A percentile compares a stretch with the other conserved stretches of the same genome.
These are phyloP conservation scores for Trichechus manatus DNA, from an alignment of 2,113 vertebrate species.

Conservation along the genomic window DNA sequence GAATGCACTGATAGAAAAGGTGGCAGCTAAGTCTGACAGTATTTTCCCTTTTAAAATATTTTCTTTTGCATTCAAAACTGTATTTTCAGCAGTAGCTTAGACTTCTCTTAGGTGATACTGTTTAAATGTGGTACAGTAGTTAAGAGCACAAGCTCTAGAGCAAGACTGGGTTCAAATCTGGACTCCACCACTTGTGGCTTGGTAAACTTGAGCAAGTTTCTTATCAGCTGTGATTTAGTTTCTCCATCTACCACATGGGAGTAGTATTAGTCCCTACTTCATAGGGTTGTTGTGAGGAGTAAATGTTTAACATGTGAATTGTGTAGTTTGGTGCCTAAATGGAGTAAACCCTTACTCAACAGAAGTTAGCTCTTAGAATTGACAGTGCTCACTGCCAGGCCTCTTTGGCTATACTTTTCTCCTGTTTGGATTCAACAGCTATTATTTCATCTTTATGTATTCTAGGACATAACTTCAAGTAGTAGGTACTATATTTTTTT, in stretches of 20 bases:
- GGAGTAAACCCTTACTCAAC: not conserved
- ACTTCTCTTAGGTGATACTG: not conserved
- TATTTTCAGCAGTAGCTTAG: not conserved
- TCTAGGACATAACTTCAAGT: not conserved
- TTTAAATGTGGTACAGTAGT: not conserved
- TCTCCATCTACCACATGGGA: not conserved
- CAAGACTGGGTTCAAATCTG: not conserved
- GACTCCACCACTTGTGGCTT: not conserved
- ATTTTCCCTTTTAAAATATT: not conserved
- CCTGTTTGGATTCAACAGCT: not conserved
- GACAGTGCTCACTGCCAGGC: not conserved
- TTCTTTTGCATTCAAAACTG: slow-evolving; percentile 19
- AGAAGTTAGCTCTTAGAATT: not conserved
- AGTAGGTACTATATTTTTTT: not conserved
- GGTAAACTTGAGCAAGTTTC: slow-evolving; percentile 16
- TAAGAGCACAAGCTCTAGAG: not conserved
- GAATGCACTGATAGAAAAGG: not conserved
- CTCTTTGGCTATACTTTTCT: not conserved
- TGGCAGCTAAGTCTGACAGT: not conserved
- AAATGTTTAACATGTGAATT: not conserved
- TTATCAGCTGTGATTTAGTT: not conserved
- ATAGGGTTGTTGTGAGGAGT: too few species aligned
- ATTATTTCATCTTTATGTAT: not conserved
- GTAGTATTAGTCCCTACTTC: not conserved
- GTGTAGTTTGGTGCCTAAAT: not conserved